Evolutionary conservation across 64 coral and sea anemone genomes (phyloP), one percentile per base, ranked within the genome.

Genomic region (Porites australiensis): DNA sequence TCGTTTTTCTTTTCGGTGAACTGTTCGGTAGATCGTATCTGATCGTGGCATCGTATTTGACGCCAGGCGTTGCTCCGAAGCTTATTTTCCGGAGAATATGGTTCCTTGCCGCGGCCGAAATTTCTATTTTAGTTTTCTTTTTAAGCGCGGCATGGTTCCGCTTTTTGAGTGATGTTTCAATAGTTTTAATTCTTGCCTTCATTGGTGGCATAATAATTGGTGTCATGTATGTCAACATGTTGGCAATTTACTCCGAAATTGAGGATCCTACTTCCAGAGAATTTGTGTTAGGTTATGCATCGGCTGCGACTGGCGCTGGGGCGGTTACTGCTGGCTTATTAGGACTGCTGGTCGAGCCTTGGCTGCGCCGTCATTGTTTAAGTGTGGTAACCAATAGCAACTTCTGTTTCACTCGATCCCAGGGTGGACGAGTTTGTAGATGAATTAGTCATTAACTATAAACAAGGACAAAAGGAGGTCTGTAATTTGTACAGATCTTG

Each of bases 21-120:
- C 75, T 98, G 4, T 98, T 98, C 43, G 95, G 95, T 7, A 64
- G 95, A 54, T 98, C 95, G 66, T 98, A 98, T 71, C 70, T 98
- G 18, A 90, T 91, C 43, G 68, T 98, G 10, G 63, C 90, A 13
- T 90, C 95, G 4, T 94, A 89, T 53, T 19, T 94, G 53, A 88
- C 88, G 46, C 95, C 92, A 53, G 79, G 76, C 27, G 79, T 75
- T 74, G 70, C 71, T 8, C 57, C 81, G 2, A 94, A 91, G 76
- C 60, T 98, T 46, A 72, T 94, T 15, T 88, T 94, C 43, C 78
- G 88, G 2, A 93, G 83, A 15, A 77, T 98, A 78, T 98, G 95
- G 95, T 61, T 88, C 37, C 23, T 94, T 44, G 83, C 95, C 2
- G 52, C 72, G 5, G 86, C 84, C 1, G 95, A 98, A 44, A 78